Evolutionary conservation across 1,140 invertebrate genomes (phyloP).

Genomic region (Octopus bimaculoides): DNA sequence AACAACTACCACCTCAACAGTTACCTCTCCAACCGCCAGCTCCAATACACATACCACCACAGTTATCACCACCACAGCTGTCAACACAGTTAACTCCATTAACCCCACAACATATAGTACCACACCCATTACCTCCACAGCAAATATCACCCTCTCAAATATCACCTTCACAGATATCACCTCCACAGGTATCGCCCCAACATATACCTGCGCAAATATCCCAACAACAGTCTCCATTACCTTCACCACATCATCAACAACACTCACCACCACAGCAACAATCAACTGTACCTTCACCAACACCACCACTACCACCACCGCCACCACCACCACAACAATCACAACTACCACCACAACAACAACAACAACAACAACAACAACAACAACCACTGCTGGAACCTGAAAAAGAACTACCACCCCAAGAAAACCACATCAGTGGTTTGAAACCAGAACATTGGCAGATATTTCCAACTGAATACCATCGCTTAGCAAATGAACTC

Average conservation of each 20-base stretch:
- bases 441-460: background rate
- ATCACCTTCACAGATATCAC: constrained; percentile 26
- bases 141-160: constrained; percentile 19
- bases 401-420: background rate
- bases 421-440: background rate
- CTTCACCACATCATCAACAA: constrained; percentile 22
- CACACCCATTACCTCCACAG: constrained; percentile 19
- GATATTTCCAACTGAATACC: constrained; percentile 13
- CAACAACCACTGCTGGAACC: background rate
- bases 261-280: constrained; percentile 23
- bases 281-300: constrained; percentile 20
- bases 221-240: constrained; percentile 24
- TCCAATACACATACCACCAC: constrained; percentile 8
- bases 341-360: constrained; percentile 21
- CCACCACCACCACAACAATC: constrained; percentile 16
- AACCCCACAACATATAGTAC: constrained; percentile 30
- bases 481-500: constrained; percentile 13
- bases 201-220: constrained; percentile 16
- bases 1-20: constrained; percentile 13
- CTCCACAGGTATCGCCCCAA: constrained; percentile 19
- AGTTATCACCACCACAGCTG: constrained; percentile 2
- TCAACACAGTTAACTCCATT: constrained; percentile 10
- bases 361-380: constrained; percentile 3
- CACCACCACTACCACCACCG: constrained; percentile 17
- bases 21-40: constrained; percentile 5